These are phyloP conservation scores for Cyrtonyx montezumae DNA, from an alignment of 2,113 vertebrate genomes.

Conservation along the genomic window DNA sequence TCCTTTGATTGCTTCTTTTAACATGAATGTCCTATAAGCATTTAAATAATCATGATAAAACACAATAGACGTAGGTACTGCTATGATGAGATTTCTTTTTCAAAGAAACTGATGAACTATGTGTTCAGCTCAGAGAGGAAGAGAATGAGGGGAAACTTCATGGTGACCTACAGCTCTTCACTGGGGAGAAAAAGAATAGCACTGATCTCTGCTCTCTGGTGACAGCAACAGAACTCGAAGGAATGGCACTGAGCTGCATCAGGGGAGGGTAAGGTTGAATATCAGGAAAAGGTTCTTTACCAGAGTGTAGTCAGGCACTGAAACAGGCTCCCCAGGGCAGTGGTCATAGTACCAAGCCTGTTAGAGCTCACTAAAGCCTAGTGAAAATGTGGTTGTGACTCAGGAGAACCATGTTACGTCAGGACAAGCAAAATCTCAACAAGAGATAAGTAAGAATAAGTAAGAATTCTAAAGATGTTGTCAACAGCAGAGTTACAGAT, in stretches of 20 bases:
- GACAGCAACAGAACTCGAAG: too few relatives aligned
- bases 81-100: neutral
- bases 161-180: too few relatives aligned
- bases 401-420: neutral
- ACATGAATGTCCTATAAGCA: neutral
- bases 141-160: too few relatives aligned
- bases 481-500: neutral
- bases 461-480: neutral
- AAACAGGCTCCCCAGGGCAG: too few relatives aligned
- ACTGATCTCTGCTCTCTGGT: too few relatives aligned
- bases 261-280: too few relatives aligned
- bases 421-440: neutral
- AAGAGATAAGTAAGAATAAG: neutral
- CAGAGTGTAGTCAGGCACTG: too few relatives aligned
- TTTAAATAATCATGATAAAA: neutral
- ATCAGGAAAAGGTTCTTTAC: too few relatives aligned
- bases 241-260: too few relatives aligned
- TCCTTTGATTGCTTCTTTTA: neutral
- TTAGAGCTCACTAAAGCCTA: neutral
- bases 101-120: neutral
- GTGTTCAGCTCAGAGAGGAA: too few relatives aligned
- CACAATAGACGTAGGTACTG: neutral
- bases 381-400: neutral
- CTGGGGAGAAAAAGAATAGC: too few relatives aligned
- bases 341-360: too few relatives aligned